These are phyloP conservation scores for Euwallacea fornicatus DNA, from an alignment of 1,140 invertebrate genomes.

Conservation along the genomic window DNA sequence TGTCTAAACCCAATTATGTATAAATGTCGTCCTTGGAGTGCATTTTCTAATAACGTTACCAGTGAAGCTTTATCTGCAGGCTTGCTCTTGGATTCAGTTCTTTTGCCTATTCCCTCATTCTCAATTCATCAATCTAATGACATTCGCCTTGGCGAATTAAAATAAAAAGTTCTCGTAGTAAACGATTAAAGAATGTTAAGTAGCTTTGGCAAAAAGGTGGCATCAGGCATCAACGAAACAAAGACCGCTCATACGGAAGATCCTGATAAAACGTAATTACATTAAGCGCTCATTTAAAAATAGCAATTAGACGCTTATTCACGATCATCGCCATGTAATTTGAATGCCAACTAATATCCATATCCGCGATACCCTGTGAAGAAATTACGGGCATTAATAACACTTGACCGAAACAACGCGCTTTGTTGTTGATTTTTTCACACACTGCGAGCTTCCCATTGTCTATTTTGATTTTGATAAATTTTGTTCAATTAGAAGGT, in stretches of 20 bases:
- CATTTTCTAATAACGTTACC: neutral
- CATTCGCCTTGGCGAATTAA: neutral
- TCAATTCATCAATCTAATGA: neutral
- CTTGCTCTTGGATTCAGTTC: too few relatives aligned
- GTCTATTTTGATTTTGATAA: neutral
- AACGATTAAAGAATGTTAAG: neutral
- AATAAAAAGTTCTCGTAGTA: neutral
- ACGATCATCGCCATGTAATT: conserved; percentile 4
- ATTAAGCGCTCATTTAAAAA: neutral
- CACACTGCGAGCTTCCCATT: neutral
- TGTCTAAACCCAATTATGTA: neutral
- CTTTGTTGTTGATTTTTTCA: conserved; percentile 9
- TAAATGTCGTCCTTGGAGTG: neutral
- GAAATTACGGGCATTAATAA: conserved; percentile 8
- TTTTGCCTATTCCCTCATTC: too few relatives aligned
- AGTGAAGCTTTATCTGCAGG: neutral
- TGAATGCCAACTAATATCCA: conserved; percentile 7
- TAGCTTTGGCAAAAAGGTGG: neutral
- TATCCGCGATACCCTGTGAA: conserved; percentile 9
- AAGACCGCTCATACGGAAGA: neutral
- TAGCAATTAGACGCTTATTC: conserved; percentile 2
- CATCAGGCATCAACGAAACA: neutral
- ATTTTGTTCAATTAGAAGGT: neutral
- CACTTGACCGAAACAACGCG: conserved; percentile 12
- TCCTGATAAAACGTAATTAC: conserved; percentile 10